These are phyloP conservation scores for Sylvia borin DNA, from an alignment of 2,797 vertebrate species.

Conservation along the genomic window DNA sequence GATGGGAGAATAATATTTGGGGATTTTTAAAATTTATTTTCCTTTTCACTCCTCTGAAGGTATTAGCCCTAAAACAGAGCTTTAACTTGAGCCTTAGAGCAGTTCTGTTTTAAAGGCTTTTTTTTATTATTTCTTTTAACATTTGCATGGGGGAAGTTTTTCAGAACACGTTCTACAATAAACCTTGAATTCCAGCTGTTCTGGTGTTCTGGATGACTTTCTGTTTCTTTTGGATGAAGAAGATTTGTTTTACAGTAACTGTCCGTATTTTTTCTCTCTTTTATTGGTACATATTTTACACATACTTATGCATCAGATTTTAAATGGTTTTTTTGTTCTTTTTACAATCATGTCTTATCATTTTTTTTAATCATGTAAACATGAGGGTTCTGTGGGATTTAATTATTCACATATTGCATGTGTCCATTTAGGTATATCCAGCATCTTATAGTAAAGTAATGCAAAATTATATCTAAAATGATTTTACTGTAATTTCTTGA, in stretches of 20 bases:
- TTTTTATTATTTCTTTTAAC: conserved; percentile 23
- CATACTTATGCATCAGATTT: conserved; percentile 34
- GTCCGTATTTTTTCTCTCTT: conserved; percentile 48
- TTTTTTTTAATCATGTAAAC: conserved; percentile 31
- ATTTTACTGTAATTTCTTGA: conserved; percentile 11
- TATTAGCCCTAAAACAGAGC: neutral
- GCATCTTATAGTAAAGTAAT: conserved; percentile 13
- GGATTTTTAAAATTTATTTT: neutral
- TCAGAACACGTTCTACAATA: conserved; percentile 52
- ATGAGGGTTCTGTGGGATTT: conserved; percentile 29
- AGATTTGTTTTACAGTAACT: conserved; percentile 55
- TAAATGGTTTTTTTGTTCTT: conserved; percentile 34
- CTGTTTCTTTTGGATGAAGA: conserved; percentile 43
- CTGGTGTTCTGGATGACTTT: conserved; percentile 63
- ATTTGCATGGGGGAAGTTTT: conserved; percentile 63
- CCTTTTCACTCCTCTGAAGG: neutral
- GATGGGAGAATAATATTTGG: neutral
- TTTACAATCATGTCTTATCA: conserved; percentile 6
- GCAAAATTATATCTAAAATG: neutral
- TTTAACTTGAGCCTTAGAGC: conserved; percentile 5
- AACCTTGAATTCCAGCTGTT: conserved; percentile 50
- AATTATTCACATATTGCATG: conserved; percentile 39
- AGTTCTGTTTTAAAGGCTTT: conserved; percentile 26
- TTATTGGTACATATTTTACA: conserved; percentile 57
- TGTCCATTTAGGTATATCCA: conserved; percentile 53